Percentiles rank a stretch among this genome's conserved stretches.
phyloP scores from a whole-genome alignment of 2,888 invertebrate species.

The Conchocele bisecta region DNA sequence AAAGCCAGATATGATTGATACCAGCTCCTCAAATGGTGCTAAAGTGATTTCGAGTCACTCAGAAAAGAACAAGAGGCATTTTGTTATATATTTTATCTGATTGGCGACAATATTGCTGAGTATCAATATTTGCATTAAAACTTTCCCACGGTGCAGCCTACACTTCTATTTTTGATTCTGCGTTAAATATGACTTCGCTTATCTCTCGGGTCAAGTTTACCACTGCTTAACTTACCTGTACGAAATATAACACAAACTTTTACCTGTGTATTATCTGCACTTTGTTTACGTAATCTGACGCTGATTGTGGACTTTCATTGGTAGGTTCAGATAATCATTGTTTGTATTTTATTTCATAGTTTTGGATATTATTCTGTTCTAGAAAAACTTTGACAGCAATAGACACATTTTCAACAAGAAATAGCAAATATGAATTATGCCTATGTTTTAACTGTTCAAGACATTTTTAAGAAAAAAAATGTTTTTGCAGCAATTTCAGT shows the following conservation, averaged over 20 bases:
- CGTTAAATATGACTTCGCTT: slow-evolving; percentile 56
- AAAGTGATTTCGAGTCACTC: no score
- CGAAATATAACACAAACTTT: slow-evolving; percentile 31
- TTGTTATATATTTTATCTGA: slow-evolving; percentile 54
- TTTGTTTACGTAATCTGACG: no score
- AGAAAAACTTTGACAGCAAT: slow-evolving; percentile 7
- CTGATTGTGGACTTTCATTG: neutral
- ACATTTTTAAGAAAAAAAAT: no score
- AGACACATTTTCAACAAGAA: slow-evolving; percentile 2
- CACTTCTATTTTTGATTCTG: slow-evolving; percentile 61
- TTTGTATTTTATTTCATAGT: neutral
- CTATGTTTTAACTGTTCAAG: no score
- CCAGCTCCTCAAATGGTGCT: no score
- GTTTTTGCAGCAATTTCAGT: no score
- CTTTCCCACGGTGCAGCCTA: slow-evolving; percentile 57
- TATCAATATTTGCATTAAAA: slow-evolving; percentile 61
- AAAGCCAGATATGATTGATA: no score
- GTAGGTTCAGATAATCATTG: neutral
- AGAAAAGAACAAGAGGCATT: no score
- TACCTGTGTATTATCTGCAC: slow-evolving; percentile 37
- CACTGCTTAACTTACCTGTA: slow-evolving; percentile 40
- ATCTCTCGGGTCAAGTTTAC: slow-evolving; percentile 49
- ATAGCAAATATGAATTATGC: no score
- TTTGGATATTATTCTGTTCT: neutral
- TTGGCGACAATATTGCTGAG: slow-evolving; percentile 37